These are phyloP conservation scores for Syrista parreyssii DNA, from an alignment of 2,888 invertebrate genomes.

Conservation along the genomic window DNA sequence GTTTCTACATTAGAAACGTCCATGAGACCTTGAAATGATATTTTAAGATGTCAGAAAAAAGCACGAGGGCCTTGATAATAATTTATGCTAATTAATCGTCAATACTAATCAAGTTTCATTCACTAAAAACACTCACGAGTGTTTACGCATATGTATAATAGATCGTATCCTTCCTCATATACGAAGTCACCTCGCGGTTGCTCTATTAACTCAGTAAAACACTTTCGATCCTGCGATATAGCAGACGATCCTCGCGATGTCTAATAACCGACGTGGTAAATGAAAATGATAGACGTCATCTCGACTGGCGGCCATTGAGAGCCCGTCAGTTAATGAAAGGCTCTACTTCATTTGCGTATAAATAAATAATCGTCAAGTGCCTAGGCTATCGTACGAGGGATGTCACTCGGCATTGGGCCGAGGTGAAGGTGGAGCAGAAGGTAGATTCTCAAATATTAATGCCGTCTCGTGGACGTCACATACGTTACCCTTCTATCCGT, in stretches of 20 bases:
- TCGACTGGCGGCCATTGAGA: conserved; percentile 55
- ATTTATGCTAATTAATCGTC: neutral
- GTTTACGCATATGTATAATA: neutral
- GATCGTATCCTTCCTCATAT: neutral
- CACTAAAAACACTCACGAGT: neutral
- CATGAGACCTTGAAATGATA: neutral
- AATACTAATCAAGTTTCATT: neutral
- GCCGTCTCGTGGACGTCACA: conserved; percentile 55
- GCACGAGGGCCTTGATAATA: neutral
- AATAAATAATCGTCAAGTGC: conserved; percentile 58
- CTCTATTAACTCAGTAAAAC: neutral
- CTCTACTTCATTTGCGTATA: conserved; percentile 56
- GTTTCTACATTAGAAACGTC: neutral
- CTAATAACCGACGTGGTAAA: conserved; percentile 57
- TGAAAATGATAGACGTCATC: conserved; percentile 60
- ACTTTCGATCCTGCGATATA: neutral
- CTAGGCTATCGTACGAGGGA: conserved; percentile 35
- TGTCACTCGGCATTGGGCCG: conserved; percentile 42
- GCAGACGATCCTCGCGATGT: conserved; percentile 32
- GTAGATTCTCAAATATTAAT: conserved; percentile 57
- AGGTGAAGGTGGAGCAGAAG: conserved; percentile 25
- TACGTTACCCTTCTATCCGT: conserved; percentile 42
- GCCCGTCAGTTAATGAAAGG: conserved; percentile 60
- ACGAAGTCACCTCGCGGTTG: neutral
- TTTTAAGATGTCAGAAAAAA: neutral